phyloP scores from a whole-genome alignment of 2,113 vertebrate genomes.

The Psilopogon haemacephalus region DNA sequence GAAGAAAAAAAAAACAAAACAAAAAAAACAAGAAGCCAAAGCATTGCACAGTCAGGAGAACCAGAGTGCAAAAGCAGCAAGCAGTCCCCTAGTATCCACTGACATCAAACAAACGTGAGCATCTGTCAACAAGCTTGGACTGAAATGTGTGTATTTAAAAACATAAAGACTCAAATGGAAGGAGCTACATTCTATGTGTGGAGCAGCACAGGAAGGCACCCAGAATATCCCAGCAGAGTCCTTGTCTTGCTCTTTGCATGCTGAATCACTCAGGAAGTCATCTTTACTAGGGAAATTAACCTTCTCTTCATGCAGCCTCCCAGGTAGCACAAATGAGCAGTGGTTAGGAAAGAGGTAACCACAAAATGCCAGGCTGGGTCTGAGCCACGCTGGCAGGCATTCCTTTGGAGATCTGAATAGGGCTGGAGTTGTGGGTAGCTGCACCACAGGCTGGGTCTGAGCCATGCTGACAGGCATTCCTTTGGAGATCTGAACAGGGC shows the following conservation, averaged over 20 bases:
- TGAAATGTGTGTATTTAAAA: slow-evolving; percentile 37
- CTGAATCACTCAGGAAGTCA: background rate
- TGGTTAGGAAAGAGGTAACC: background rate
- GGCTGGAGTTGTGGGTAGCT: too few relatives aligned
- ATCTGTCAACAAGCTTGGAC: slow-evolving; percentile 48
- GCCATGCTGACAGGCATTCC: background rate
- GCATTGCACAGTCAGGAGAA: background rate
- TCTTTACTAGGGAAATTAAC: background rate
- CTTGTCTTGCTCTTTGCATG: background rate
- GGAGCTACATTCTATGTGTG: slow-evolving; percentile 47
- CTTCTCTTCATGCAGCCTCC: background rate
- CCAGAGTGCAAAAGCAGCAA: background rate
- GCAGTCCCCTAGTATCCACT: background rate
- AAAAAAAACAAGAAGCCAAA: background rate
- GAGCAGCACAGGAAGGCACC: slow-evolving; percentile 23
- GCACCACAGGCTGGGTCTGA: background rate
- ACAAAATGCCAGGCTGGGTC: background rate
- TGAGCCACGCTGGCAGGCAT: background rate
- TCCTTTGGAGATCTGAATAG: background rate
- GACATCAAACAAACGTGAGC: slow-evolving; percentile 39
- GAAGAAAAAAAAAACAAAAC: background rate
- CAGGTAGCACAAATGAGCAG: background rate
- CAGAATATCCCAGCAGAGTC: background rate
- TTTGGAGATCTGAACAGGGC: background rate
- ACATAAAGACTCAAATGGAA: slow-evolving; percentile 38